Evolutionary conservation across 2,113 vertebrate species (phyloP), one percentile per base, ranked within the genome.

Genomic region (Vulpes vulpes): DNA sequence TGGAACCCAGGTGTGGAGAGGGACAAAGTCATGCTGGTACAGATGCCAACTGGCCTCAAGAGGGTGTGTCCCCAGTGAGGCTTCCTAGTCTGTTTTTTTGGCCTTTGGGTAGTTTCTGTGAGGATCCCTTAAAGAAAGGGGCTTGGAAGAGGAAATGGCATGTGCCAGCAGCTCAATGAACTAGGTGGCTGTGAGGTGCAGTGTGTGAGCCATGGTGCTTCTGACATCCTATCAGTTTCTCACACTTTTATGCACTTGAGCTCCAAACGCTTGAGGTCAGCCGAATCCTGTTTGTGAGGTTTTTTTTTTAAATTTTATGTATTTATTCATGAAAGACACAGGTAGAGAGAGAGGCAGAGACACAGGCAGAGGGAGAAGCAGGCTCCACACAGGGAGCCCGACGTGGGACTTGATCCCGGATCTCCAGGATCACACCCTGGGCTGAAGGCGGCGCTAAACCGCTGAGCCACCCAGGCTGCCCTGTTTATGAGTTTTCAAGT

Each of bases 401-500:
- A 43, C 43, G 7, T 43, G 43, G 43, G 43, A 43, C 43, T 43
- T 8, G 43, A 43, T 43, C 7, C 43, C 43, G 8, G 43, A 7
- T 43, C 43, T 43, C 43, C 43, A 43, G 43, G 43, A 43, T 43
- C 43, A 43, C 43, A 7, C 43, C 43, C 43, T 43, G 43, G 43
- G 43, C 43, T 43, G 43, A 43, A 43, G 43, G 43, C 6, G 7
- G 6, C 43, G 6, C 43, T 43, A 43, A 43, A 43, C 43, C 1
- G 43, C 43, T 43, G 43, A 43, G 43, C 43, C 43, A 43, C 43
- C 43, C 7, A 43, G 43, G 43, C 43, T 43, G 43, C 43, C 9
- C 43, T 64, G 23, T 82, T 90, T 82, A 5, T n/a, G 55, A 59
- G 25, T 87, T 86, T 93, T 94, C 30, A 78, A 92, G 65, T 69